phyloP scores from a whole-genome alignment of 2,797 vertebrate species.

The Pangasius sanitwongsei region DNA sequence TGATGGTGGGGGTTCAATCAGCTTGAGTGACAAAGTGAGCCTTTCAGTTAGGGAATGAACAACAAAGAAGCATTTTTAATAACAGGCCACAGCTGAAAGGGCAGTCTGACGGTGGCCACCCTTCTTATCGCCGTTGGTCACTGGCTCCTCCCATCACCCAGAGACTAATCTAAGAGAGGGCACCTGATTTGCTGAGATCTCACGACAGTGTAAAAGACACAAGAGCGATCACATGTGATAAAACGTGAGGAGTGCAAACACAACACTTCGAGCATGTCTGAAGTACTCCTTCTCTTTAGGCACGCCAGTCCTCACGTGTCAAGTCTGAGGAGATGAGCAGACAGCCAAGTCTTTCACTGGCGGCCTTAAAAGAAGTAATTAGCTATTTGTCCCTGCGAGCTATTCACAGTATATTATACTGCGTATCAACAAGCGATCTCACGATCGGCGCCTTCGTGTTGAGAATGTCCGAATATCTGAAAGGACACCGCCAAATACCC shows the following conservation, averaged over 20 bases:
- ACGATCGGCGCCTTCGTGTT: slow-evolving; percentile 7
- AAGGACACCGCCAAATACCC: slow-evolving; percentile 24
- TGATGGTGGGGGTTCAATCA: neutral
- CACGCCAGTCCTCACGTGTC: slow-evolving; percentile 22
- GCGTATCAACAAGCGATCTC: slow-evolving; percentile 23
- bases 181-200: slow-evolving; percentile 6
- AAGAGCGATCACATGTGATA: slow-evolving; percentile 11
- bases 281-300: neutral
- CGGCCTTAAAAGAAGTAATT: slow-evolving; percentile 44
- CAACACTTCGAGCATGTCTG: neutral
- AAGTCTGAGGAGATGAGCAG: slow-evolving; percentile 17
- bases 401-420: slow-evolving; percentile 20
- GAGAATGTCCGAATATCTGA: neutral
- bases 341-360: slow-evolving; percentile 24
- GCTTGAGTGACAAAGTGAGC: slow-evolving; percentile 13
- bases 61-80: slow-evolving; percentile 31
- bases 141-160: slow-evolving; percentile 45
- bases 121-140: slow-evolving; percentile 50
- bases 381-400: slow-evolving; percentile 35
- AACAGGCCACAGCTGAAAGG: slow-evolving; percentile 41
- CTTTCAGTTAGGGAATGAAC: neutral
- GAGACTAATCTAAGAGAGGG: slow-evolving; percentile 25
- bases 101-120: slow-evolving; percentile 60
- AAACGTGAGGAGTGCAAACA: slow-evolving; percentile 46
- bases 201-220: neutral